These are phyloP conservation scores for Drosophila ficusphila DNA, from an alignment of 1,140 invertebrate species.

Conservation along the genomic window DNA sequence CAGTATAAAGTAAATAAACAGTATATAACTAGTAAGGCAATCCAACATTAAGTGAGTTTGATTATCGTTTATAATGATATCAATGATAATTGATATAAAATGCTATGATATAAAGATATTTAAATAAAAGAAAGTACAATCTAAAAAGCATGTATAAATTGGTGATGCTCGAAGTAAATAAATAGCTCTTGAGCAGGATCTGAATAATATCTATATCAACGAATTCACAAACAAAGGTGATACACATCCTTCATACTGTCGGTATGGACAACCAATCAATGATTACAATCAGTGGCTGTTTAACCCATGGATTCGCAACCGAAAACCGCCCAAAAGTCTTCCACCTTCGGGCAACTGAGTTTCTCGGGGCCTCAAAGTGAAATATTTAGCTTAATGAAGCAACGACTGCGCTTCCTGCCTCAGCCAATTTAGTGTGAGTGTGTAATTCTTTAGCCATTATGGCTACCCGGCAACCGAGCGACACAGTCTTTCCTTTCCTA, in stretches of 20 bases:
- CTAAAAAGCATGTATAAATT: no score
- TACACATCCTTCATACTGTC: background rate
- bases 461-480: slow-evolving; percentile 49
- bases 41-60: no score
- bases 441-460: slow-evolving; percentile 84
- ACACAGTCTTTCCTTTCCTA: slow-evolving; percentile 1
- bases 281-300: slow-evolving; percentile 39
- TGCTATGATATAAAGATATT: no score
- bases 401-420: slow-evolving; percentile 83
- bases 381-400: slow-evolving; percentile 83
- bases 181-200: background rate
- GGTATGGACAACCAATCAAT: slow-evolving; percentile 34
- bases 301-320: slow-evolving; percentile 1
- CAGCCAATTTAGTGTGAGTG: slow-evolving; percentile 83
- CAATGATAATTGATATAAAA: no score
- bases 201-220: background rate
- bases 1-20: no score
- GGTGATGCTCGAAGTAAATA: background rate
- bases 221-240: background rate
- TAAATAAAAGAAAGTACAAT: no score
- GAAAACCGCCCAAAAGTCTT: background rate
- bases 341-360: background rate
- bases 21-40: no score
- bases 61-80: no score
- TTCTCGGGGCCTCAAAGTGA: slow-evolving; percentile 57